Evolutionary conservation across 2,113 vertebrate species (phyloP).

Genomic region (Penelope pileata): DNA sequence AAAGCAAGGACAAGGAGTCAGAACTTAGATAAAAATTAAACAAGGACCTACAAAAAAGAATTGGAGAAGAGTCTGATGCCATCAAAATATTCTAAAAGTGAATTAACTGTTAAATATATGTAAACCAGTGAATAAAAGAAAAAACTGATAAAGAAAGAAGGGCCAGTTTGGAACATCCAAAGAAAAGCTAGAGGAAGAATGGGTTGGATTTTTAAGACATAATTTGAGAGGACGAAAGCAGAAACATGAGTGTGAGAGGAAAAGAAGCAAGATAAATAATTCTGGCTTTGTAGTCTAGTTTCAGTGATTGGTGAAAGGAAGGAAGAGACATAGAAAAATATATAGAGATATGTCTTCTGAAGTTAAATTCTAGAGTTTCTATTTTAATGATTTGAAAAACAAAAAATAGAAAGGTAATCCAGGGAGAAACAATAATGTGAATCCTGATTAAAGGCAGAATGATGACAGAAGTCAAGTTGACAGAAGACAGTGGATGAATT

Average conservation of each 20-base stretch:
- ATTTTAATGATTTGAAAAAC: constrained; percentile 6
- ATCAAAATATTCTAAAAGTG: not conserved
- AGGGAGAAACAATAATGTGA: not conserved
- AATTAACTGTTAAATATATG: not conserved
- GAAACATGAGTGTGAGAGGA: not conserved
- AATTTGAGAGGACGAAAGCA: not conserved
- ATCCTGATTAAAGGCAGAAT: not conserved
- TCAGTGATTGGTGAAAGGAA: not conserved
- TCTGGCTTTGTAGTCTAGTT: not conserved
- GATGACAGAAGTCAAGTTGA: not conserved
- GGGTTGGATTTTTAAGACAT: not conserved
- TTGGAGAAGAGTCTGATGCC: not conserved
- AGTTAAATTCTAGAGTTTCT: constrained; percentile 2
- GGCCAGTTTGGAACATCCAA: not conserved
- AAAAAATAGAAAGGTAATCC: not conserved
- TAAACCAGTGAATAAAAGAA: not conserved
- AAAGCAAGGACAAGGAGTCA: not conserved
- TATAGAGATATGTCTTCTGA: not conserved
- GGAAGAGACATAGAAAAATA: not conserved
- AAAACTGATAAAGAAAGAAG: not conserved
- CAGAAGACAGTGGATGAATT: not conserved
- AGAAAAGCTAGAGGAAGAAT: not conserved
- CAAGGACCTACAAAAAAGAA: not conserved
- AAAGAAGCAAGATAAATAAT: not conserved
- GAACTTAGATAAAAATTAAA: not conserved